A percentile compares a stretch with the other conserved stretches of the same genome.
phyloP scores from a whole-genome alignment of 1,140 invertebrate genomes.

The Drosophila kikkawai region DNA sequence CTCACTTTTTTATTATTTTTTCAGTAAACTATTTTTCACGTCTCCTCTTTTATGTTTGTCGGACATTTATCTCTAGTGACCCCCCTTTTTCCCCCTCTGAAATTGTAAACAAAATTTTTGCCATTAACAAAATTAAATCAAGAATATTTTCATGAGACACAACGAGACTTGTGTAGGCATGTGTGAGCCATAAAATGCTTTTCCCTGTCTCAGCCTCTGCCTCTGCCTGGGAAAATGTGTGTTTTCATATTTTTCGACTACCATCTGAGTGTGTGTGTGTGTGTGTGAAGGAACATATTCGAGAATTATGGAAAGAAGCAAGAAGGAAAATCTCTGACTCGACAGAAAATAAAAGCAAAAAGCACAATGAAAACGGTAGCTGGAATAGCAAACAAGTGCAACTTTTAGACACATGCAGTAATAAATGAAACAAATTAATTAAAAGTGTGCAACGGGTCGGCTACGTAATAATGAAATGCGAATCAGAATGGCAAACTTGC shows the following conservation, averaged over 20 bases:
- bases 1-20: not conserved
- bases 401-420: conserved; percentile 45
- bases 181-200: conserved; percentile 45
- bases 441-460: conserved; percentile 68
- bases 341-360: conserved; percentile 20
- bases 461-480: conserved; percentile 66
- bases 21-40: conserved; percentile 8
- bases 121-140: conserved; percentile 72
- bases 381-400: conserved; percentile 25
- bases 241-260: conserved; percentile 20
- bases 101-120: conserved; percentile 67
- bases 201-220: not conserved
- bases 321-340: conserved; percentile 14
- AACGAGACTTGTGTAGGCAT: conserved; percentile 35
- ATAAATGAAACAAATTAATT: conserved; percentile 78
- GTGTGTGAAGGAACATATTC: conserved; percentile 9
- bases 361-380: conserved; percentile 18
- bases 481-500: conserved; percentile 44
- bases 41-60: conserved; percentile 21
- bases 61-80: conserved; percentile 35
- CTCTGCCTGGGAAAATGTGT: conserved; percentile 16
- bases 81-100: not conserved
- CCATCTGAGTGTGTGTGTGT: too few relatives aligned
- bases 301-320: conserved; percentile 26
- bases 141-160: conserved; percentile 41